A percentile compares a stretch with the other conserved stretches of the same genome.
Evolutionary conservation across 2,113 vertebrate genomes (phyloP).

Genomic region (Haliaeetus leucogaster): DNA sequence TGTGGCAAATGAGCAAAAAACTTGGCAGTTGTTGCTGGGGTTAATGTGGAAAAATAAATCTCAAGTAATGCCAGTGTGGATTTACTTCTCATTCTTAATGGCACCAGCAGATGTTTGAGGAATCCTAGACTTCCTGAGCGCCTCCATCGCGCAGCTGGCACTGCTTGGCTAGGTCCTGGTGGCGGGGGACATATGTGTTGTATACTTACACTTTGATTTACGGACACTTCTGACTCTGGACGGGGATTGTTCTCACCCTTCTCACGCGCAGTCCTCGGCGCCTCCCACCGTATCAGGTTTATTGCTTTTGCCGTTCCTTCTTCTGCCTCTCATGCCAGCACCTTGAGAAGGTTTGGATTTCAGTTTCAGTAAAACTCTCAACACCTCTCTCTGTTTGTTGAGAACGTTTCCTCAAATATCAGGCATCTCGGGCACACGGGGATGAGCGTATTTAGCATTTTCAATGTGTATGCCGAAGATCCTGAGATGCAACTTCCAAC

Average conservation of each 20-base stretch:
- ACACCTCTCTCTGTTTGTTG: background rate
- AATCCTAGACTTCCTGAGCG: constrained; percentile 75
- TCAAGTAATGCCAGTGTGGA: constrained; percentile 76
- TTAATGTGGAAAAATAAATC: constrained; percentile 81
- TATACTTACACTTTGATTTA: constrained; percentile 72
- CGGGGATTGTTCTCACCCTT: background rate
- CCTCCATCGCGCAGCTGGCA: constrained; percentile 71
- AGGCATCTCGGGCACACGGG: background rate
- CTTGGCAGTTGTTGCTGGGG: constrained; percentile 70
- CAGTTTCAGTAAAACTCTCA: background rate
- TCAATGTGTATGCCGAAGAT: background rate
- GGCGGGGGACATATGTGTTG: constrained; percentile 48
- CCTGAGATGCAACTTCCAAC: background rate
- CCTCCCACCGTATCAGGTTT: background rate
- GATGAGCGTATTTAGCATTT: background rate
- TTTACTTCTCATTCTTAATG: constrained; percentile 80
- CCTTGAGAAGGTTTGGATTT: background rate
- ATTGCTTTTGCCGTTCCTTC: background rate
- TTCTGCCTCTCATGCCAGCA: background rate
- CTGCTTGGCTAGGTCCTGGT: constrained; percentile 68
- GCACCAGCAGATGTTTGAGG: constrained; percentile 77
- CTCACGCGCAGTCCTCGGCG: background rate
- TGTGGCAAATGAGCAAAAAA: constrained; percentile 62
- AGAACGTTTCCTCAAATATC: background rate
- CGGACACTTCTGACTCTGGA: background rate